phyloP scores from a whole-genome alignment of 1,140 invertebrate species.

The Pseudomyrmex concolor region DNA sequence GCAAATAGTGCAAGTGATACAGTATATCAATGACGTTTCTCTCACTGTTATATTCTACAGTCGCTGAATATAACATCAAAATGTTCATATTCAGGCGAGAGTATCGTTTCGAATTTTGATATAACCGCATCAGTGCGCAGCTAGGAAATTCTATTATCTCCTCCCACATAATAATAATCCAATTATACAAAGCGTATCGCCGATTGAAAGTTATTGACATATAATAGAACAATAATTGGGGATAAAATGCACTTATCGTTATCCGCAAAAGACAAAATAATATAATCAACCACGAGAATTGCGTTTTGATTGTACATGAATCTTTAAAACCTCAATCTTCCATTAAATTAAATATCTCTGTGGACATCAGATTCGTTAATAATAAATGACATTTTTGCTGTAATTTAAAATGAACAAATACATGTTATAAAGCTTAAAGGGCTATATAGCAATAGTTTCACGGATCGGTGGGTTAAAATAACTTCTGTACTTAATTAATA shows the following conservation, averaged over 20 bases:
- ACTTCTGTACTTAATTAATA: slow-evolving; percentile 48
- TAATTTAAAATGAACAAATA: slow-evolving; percentile 28
- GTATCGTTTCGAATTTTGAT: slow-evolving; percentile 42
- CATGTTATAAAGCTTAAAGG: slow-evolving; percentile 25
- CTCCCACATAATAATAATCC: slow-evolving; percentile 37
- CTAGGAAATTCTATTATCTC: slow-evolving; percentile 57
- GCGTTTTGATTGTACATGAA: not conserved
- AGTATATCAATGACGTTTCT: slow-evolving; percentile 13
- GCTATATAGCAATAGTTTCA: slow-evolving; percentile 16
- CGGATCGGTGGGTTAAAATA: slow-evolving; percentile 35
- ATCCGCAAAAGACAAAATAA: slow-evolving; percentile 7
- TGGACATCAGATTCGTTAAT: not conserved
- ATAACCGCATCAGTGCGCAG: slow-evolving; percentile 18
- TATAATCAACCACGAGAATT: not conserved
- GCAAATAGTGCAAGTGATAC: slow-evolving; percentile 6
- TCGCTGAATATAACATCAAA: slow-evolving; percentile 47
- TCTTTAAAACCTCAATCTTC: too few species aligned
- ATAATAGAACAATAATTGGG: slow-evolving; percentile 43
- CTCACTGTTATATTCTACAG: slow-evolving; percentile 1
- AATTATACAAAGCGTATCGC: slow-evolving; percentile 43
- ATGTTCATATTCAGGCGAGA: slow-evolving; percentile 30
- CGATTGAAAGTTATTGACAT: slow-evolving; percentile 42
- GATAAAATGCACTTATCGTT: not conserved
- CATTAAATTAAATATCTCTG: not conserved
- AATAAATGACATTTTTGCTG: not conserved